phyloP scores from a whole-genome alignment of 2,113 vertebrate species.

The Entomyzon cyanotis region DNA sequence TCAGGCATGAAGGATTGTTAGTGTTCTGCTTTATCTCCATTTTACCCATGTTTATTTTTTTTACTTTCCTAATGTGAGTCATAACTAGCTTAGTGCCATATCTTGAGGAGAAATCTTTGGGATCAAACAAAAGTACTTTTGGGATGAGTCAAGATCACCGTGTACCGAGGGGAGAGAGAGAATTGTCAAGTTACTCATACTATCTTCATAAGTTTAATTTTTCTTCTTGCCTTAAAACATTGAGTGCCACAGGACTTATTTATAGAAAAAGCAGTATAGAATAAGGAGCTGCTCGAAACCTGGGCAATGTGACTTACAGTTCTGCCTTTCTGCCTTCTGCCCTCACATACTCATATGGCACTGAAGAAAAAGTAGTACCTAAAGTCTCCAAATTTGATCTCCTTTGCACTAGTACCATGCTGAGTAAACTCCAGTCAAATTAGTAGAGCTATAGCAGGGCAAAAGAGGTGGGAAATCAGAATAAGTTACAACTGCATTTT shows the following conservation, averaged over 20 bases:
- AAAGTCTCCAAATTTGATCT: not conserved
- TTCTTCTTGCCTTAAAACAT: not conserved
- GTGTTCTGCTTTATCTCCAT: conserved; percentile 49
- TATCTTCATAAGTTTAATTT: not conserved
- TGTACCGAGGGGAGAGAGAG: not conserved
- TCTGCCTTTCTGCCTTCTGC: not conserved
- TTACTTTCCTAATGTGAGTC: conserved; percentile 34
- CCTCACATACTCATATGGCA: not conserved
- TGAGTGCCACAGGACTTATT: not conserved
- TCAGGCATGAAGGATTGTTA: conserved; percentile 21
- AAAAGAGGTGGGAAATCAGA: not conserved
- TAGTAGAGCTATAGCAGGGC: not conserved
- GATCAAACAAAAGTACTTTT: conserved; percentile 14
- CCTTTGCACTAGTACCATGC: not conserved
- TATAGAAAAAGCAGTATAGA: not conserved
- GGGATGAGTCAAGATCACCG: not conserved
- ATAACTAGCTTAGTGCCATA: conserved; percentile 10
- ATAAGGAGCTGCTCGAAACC: not conserved
- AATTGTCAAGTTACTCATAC: not conserved
- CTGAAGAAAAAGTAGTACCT: not conserved
- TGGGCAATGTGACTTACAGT: not conserved
- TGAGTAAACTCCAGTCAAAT: not conserved
- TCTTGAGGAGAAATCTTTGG: conserved; percentile 35
- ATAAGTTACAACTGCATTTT: not conserved
- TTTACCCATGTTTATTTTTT: conserved; percentile 32